These are phyloP conservation scores for Callaeas wilsoni DNA, from an alignment of 2,113 vertebrate species.

Conservation along the genomic window DNA sequence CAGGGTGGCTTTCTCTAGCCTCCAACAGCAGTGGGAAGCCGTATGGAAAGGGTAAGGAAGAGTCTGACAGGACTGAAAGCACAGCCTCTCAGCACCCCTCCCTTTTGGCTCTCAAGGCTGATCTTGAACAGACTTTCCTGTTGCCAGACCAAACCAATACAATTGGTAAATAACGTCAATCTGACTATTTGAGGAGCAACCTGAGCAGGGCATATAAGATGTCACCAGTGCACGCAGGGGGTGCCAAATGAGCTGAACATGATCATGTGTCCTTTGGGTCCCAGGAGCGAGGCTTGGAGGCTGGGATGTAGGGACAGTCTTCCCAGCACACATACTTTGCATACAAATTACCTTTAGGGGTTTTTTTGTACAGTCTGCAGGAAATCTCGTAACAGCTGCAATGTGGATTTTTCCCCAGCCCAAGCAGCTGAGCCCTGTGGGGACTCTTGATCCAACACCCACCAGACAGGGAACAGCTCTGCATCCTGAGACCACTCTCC, in stretches of 20 bases:
- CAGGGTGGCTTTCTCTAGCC: not conserved
- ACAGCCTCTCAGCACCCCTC: not conserved
- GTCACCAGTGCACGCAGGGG: accelerated
- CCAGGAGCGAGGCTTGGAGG: accelerated
- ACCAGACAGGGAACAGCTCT: not conserved
- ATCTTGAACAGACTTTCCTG: not conserved
- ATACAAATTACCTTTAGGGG: not conserved
- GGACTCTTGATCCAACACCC: not conserved
- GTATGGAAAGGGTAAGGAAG: not conserved
- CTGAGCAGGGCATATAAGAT: not conserved
- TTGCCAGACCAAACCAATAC: not conserved
- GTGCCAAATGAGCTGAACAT: not conserved
- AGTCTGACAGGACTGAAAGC: not conserved
- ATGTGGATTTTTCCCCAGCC: not conserved
- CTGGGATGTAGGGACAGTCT: not conserved
- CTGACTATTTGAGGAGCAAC: not conserved
- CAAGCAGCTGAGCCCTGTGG: not conserved
- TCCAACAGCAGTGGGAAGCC: not conserved
- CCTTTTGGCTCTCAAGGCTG: not conserved
- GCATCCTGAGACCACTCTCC: not conserved
- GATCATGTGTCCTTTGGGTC: not conserved
- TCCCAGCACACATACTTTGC: not conserved
- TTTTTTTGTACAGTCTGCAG: not conserved
- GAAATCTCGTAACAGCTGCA: not conserved
- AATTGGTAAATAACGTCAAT: not conserved